Percentiles rank a stretch among this genome's conserved stretches.
These are phyloP conservation scores for Propithecus perrieri DNA, from an alignment of 2,797 vertebrate species.

Conservation along the genomic window DNA sequence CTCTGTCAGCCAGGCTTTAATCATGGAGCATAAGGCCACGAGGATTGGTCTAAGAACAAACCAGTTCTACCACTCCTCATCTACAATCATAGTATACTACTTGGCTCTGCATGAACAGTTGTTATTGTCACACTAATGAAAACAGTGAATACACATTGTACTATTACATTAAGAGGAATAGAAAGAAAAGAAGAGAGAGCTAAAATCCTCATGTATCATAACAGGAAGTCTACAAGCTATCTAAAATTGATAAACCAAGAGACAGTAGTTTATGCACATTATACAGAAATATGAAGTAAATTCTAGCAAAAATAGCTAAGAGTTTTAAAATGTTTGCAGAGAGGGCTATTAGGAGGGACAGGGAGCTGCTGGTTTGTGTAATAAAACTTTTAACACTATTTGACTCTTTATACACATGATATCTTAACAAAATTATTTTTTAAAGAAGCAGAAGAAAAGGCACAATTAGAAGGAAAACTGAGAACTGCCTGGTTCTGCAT, in stretches of 20 bases:
- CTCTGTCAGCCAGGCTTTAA: not conserved
- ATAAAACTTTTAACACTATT: not conserved
- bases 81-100: not conserved
- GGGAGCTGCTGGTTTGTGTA: not conserved
- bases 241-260: not conserved
- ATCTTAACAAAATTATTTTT: not conserved
- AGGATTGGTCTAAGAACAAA: not conserved
- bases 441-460: not conserved
- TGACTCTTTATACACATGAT: not conserved
- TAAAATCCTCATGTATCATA: not conserved
- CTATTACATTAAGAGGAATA: not conserved
- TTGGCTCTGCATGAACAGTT: not conserved
- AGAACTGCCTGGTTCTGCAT: not conserved
- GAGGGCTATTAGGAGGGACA: too few relatives aligned
- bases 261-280: not conserved
- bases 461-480: not conserved
- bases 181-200: not conserved
- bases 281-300: not conserved
- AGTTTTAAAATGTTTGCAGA: not conserved
- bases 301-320: not conserved
- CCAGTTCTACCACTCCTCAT: not conserved
- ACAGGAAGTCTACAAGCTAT: not conserved
- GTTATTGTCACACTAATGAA: not conserved
- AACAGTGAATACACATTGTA: not conserved
- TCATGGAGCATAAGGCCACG: not conserved